Evolutionary conservation across 2,888 invertebrate species (phyloP), one percentile per base, ranked within the genome.

Genomic region (Rhynchonema sp.): DNA sequence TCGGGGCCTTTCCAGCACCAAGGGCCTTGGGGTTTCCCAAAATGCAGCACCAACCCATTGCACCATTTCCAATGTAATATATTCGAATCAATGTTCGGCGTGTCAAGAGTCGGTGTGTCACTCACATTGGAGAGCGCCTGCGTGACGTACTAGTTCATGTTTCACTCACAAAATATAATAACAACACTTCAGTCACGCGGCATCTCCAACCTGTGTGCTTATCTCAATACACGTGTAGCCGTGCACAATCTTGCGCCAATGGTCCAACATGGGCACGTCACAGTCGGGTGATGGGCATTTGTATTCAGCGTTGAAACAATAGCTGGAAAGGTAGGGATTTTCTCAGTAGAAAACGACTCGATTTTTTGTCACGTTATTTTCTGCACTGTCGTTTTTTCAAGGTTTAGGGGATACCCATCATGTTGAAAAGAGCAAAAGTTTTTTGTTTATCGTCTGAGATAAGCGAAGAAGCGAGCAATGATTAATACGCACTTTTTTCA

Each of bases 221-320:
- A 72, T 65, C 60, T 69, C 63, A 53, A 67, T 63, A 46, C 68
- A 61, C 26, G 55, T 9, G 9, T n/a, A 30, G 29, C 55, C 55
- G 55, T 55, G 92, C 0, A 90, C 90, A 73, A 94, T 92, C 66
- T 86, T 81, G 57, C 91, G 79, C 9, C 87, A 82, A 72, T 92
- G 92, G 59, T 86, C 83, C 66, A 86, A 78, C 85, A 90, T 87
- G 1, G 87, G 83, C 25, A 85, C 80, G 62, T 83, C 83, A 73
- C 91, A 92, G 17, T 80, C 80, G 26, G 80, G 79, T 1, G 83
- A 83, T 30, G 86, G 84, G 70, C 94, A 96, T 62, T 82, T 82
- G 74, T 88, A 89, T 1, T 84, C 82, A 9, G 82, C 79, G 61
- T 86, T 83, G 67, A 66, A 72, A 59, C 68, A 70, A 62, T 66